phyloP scores from a whole-genome alignment of 2,888 invertebrate genomes.

The Globia sparganii region DNA sequence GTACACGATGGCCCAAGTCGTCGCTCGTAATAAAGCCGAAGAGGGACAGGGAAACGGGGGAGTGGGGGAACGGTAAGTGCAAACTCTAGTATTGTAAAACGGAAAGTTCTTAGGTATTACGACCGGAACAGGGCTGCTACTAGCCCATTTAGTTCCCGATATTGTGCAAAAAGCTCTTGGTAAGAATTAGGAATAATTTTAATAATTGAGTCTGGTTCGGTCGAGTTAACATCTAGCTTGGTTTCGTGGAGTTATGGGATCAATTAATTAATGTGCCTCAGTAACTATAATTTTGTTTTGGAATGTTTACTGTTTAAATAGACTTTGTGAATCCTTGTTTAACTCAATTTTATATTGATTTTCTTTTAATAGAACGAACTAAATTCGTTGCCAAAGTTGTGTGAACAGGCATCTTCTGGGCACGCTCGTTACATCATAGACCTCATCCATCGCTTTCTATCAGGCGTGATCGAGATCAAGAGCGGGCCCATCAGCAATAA shows the following conservation, averaged over 20 bases:
- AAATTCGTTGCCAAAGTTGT: background rate
- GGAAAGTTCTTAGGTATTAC: constrained; percentile 71
- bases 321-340: background rate
- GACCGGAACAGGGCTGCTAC: constrained; percentile 45
- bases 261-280: constrained; percentile 29
- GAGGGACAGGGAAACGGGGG: constrained; percentile 35
- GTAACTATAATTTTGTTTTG: constrained; percentile 26
- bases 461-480: background rate
- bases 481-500: background rate
- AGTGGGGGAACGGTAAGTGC: constrained; percentile 74
- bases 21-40: constrained; percentile 31
- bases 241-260: constrained; percentile 15
- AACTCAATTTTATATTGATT: background rate
- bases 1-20: constrained; percentile 47
- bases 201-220: constrained; percentile 37
- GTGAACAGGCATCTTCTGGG: background rate
- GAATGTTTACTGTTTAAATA: constrained; percentile 19
- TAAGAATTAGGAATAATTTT: constrained; percentile 43
- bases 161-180: constrained; percentile 29
- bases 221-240: constrained; percentile 36
- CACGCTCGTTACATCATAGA: background rate
- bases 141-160: constrained; percentile 43
- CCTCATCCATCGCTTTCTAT: background rate
- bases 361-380: background rate
- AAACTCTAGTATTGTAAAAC: constrained; percentile 75